A percentile compares a stretch with the other conserved stretches of the same genome.
These are phyloP conservation scores for Nematopogon swammerdamellus DNA, from an alignment of 2,888 invertebrate species.

Conservation along the genomic window DNA sequence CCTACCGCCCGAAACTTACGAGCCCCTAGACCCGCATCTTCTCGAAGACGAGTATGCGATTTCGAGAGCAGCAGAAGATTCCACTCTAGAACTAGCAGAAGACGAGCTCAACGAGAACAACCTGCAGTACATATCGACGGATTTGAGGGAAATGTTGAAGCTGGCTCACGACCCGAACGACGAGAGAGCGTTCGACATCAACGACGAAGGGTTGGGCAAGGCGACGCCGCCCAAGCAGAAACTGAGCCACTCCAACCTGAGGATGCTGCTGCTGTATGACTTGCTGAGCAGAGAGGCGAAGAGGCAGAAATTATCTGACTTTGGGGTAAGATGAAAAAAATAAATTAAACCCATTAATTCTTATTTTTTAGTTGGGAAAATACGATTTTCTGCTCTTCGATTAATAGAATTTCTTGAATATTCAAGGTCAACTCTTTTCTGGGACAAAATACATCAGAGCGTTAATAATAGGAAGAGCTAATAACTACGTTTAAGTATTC, in stretches of 20 bases:
- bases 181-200: constrained; percentile 34
- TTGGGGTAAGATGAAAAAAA: constrained; percentile 57
- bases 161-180: constrained; percentile 35
- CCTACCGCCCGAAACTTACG: no score
- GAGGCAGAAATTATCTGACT: constrained; percentile 59
- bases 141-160: constrained; percentile 38
- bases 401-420: no score
- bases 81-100: constrained; percentile 14
- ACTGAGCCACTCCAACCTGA: constrained; percentile 56
- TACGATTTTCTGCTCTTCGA: no score
- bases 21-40: no score
- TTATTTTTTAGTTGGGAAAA: no score
- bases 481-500: no score
- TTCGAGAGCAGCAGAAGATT: neutral
- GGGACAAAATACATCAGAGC: no score
- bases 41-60: neutral
- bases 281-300: constrained; percentile 64
- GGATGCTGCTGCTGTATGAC: constrained; percentile 60
- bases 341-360: no score
- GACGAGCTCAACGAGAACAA: constrained; percentile 37
- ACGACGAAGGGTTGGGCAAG: constrained; percentile 29
- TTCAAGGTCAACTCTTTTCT: no score
- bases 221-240: constrained; percentile 46
- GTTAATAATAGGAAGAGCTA: no score
- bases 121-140: constrained; percentile 39